These are phyloP conservation scores for Mandrillus leucophaeus DNA, from an alignment of 2,113 vertebrate species.

Conservation along the genomic window DNA sequence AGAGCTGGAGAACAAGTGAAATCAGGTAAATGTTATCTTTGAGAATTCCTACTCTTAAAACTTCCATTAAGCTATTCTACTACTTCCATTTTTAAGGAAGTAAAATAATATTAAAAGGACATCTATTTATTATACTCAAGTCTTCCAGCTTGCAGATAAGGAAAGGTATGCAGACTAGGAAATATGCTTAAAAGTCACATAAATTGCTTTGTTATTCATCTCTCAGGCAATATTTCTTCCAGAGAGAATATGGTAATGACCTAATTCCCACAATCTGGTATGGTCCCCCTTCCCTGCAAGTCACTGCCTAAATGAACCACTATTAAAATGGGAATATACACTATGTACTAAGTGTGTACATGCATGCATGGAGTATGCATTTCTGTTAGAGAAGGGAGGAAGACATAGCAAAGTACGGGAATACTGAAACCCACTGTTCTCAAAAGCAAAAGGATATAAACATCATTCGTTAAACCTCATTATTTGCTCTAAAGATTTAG, in stretches of 20 bases:
- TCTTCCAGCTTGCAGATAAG: slow-evolving; percentile 31
- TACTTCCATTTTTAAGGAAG: neutral
- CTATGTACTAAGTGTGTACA: neutral
- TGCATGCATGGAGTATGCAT: neutral
- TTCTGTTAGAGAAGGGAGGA: neutral
- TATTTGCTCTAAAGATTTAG: slow-evolving; percentile 43
- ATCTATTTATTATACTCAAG: neutral
- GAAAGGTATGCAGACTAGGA: neutral
- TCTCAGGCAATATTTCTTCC: neutral
- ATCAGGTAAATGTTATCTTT: slow-evolving; percentile 15
- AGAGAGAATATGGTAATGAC: slow-evolving; percentile 8
- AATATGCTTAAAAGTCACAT: slow-evolving; percentile 43
- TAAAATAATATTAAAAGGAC: neutral
- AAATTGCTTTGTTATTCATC: neutral
- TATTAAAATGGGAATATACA: neutral
- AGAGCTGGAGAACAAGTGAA: neutral
- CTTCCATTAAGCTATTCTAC: neutral
- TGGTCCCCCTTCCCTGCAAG: neutral
- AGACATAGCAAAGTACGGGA: neutral
- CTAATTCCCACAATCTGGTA: neutral
- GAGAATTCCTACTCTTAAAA: slow-evolving; percentile 48
- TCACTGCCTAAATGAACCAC: slow-evolving; percentile 19
- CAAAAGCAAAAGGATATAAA: neutral
- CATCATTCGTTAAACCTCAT: neutral
- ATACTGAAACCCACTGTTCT: neutral